These are phyloP conservation scores for Athrips mouffetella DNA, from an alignment of 2,888 invertebrate genomes.

Conservation along the genomic window DNA sequence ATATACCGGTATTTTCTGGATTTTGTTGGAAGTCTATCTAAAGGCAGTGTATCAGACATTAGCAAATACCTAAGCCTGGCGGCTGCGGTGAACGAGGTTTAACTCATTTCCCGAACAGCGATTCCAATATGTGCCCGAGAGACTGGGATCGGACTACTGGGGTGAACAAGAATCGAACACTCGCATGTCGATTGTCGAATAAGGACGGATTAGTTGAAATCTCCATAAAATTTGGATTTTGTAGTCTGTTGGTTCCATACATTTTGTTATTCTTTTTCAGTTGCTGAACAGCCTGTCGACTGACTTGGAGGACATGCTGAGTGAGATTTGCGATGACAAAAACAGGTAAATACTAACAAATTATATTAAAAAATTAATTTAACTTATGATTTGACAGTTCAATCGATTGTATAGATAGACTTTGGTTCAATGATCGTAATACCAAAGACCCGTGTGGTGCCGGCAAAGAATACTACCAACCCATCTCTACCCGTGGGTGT, in stretches of 20 bases:
- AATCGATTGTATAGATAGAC: too few relatives aligned
- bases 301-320: constrained; percentile 92
- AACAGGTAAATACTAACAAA: constrained; percentile 39
- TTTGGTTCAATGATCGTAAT: too few relatives aligned
- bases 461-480: too few relatives aligned
- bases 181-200: constrained; percentile 39
- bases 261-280: constrained; percentile 57
- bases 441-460: neutral
- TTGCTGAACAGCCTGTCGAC: constrained; percentile 88
- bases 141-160: constrained; percentile 23
- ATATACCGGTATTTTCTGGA: too few relatives aligned
- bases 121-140: constrained; percentile 58
- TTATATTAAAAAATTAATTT: neutral
- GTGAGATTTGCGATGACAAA: constrained; percentile 85
- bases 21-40: neutral
- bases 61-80: constrained; percentile 55
- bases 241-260: too few relatives aligned
- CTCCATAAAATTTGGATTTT: constrained; percentile 37
- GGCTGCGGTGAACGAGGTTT: constrained; percentile 66
- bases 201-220: constrained; percentile 45
- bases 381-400: too few relatives aligned
- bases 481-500: too few relatives aligned
- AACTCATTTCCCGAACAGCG: constrained; percentile 69
- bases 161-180: constrained; percentile 56
- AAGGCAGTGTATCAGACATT: constrained; percentile 40